Evolutionary conservation across 1,140 invertebrate genomes (phyloP).

Genomic region (Papilio polytes): DNA sequence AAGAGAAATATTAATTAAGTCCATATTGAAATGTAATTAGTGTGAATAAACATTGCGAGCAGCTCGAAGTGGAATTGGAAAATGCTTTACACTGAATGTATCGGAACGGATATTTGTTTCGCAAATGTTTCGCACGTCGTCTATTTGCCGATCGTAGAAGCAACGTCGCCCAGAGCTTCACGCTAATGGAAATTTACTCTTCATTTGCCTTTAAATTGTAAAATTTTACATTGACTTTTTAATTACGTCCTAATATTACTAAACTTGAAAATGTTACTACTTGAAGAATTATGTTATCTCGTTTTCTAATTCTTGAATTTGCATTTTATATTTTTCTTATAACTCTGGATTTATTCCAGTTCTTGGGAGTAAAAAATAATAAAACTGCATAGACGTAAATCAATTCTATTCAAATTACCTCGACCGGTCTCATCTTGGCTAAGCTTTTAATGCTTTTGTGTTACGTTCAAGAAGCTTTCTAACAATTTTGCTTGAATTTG

Average conservation of each 20-base stretch:
- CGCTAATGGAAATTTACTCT: constrained; percentile 1
- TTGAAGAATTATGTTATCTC: not conserved
- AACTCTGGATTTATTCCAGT: no score
- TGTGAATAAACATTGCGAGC: constrained; percentile 18
- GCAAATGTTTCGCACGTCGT: not conserved
- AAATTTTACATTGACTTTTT: not conserved
- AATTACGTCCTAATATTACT: not conserved
- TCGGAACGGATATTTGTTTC: constrained; percentile 23
- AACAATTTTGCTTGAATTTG: not conserved
- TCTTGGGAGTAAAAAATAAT: not conserved
- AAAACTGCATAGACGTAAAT: not conserved
- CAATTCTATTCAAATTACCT: not conserved
- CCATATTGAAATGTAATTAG: not conserved
- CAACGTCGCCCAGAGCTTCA: not conserved
- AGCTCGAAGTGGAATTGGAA: not conserved
- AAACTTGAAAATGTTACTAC: not conserved
- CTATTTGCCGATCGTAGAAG: not conserved
- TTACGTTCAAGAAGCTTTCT: not conserved
- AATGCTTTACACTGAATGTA: constrained; percentile 4
- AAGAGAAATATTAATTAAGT: not conserved
- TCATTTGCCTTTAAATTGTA: not conserved
- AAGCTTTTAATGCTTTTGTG: not conserved
- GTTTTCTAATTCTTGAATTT: no score
- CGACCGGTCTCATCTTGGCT: not conserved
- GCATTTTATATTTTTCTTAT: no score